Evolutionary conservation across 2,113 vertebrate species (phyloP), one percentile per base, ranked within the genome.

Genomic region (Blennius ocellaris): DNA sequence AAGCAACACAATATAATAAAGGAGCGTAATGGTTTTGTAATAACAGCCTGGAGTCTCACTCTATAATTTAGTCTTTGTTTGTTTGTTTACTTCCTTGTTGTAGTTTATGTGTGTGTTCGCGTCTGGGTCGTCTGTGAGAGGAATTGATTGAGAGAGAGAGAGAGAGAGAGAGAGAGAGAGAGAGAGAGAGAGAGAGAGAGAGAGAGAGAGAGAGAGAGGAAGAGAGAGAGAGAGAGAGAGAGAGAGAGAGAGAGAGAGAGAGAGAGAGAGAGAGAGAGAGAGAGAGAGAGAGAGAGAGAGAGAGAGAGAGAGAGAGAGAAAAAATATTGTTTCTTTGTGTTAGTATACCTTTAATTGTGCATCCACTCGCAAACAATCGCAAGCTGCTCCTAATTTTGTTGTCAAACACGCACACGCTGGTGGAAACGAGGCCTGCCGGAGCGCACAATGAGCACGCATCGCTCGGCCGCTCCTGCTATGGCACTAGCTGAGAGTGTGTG

Each of bases 361-460:
- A 36, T 54, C 53, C 59, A 52, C 68, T 75, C 50, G 21, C 84
- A 85, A 81, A 89, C 72, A 84, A 80, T 76, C 52, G 41, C 6
- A 11, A 37, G 71, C 61, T 48, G 76, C 77, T 85, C 74, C 86
- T 89, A 89, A 95, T 94, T 92, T 93, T 95, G 93, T 94, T 94
- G 93, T 95, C 93, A 90, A 92, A 95, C 93, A 94, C 91, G 78
- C 60, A 39, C 11, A 30, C 21, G 21, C 21, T 30, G 21, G 75
- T 80, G 89, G 48, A 73, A 68, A 69, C 30, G 11, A 39, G 40
- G 88, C 90, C 93, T 93, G 85, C 82, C 86, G 80, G 77, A 57
- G 80, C 21, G 85, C 90, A 93, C 80, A 85, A 73, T 69, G 64
- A 82, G 67, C 77, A 41, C 71, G 69, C 69, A 78, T 66, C 69